Evolutionary conservation across 2,888 invertebrate genomes (phyloP).

Genomic region (Sicus ferrugineus): DNA sequence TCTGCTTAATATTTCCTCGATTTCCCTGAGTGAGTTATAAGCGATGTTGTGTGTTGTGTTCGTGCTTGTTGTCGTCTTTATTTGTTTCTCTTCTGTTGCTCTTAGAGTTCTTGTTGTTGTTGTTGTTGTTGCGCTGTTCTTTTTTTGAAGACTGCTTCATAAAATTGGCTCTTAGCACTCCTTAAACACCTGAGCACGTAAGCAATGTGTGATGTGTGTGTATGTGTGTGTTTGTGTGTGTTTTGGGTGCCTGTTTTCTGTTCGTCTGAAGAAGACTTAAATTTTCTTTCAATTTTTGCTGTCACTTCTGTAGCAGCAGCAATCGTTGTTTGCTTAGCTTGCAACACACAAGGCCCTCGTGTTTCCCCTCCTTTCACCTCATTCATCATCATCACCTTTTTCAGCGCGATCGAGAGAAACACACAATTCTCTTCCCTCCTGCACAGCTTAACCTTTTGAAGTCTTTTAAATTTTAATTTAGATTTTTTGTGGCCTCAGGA

Average conservation of each 20-base stretch:
- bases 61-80: not conserved
- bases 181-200: not conserved
- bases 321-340: not conserved
- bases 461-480: too few species aligned
- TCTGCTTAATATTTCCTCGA: constrained; percentile 3
- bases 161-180: constrained; percentile 3
- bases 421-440: too few species aligned
- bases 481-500: too few species aligned
- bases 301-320: not conserved
- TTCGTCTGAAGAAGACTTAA: not conserved
- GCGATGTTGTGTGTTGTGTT: not conserved
- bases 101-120: not conserved
- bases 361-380: not conserved
- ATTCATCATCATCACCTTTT: not conserved
- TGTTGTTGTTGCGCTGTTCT: not conserved
- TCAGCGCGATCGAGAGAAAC: too few species aligned
- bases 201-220: not conserved
- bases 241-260: too few species aligned
- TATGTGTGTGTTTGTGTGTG: constrained; percentile 10
- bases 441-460: too few species aligned
- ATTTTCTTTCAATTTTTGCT: not conserved
- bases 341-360: not conserved
- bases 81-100: not conserved
- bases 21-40: not conserved
- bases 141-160: not conserved